A percentile compares a stretch with the other conserved stretches of the same genome.
Evolutionary conservation across 2,797 vertebrate genomes (phyloP).

Genomic region (Tangara arthus): DNA sequence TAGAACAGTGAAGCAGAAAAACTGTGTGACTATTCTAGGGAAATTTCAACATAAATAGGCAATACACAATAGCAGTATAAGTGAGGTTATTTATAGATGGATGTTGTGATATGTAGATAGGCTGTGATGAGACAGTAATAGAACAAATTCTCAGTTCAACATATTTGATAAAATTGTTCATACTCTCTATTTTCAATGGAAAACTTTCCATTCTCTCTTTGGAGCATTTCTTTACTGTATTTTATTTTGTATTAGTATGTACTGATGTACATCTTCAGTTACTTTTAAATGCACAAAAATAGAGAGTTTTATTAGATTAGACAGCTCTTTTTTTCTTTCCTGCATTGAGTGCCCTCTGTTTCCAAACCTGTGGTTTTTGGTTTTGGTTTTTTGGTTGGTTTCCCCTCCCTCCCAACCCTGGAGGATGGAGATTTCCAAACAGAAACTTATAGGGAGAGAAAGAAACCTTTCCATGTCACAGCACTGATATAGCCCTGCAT

Average conservation of each 20-base stretch:
- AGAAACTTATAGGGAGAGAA: background rate
- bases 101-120: background rate
- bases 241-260: background rate
- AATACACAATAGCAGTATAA: background rate
- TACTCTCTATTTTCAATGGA: background rate
- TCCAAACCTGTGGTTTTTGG: background rate
- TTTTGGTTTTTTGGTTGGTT: background rate
- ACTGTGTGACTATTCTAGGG: background rate
- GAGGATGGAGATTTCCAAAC: background rate
- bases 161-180: background rate
- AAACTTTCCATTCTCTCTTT: background rate
- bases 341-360: background rate
- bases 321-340: background rate
- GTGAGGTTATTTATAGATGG: background rate
- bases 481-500: background rate
- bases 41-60: background rate
- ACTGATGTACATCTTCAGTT: background rate
- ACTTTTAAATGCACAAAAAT: background rate
- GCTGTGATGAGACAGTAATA: background rate
- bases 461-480: background rate
- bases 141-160: background rate
- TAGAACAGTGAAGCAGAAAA: constrained; percentile 13
- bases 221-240: background rate
- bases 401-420: too few relatives aligned
- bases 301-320: background rate